phyloP scores from a whole-genome alignment of 2,113 vertebrate species.

The Ceyx melanurus region DNA sequence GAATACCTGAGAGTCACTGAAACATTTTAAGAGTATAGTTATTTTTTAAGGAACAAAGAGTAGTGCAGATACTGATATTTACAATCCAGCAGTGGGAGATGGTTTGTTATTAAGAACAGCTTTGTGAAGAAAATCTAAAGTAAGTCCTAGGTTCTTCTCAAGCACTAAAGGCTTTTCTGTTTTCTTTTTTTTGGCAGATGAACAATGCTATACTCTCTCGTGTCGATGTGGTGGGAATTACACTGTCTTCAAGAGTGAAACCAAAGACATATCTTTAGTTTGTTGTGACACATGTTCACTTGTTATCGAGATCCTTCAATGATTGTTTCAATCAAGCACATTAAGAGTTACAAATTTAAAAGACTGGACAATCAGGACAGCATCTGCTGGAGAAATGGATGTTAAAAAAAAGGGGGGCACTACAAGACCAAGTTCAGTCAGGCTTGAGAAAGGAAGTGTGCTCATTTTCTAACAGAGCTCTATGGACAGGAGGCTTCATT shows the following conservation, averaged over 20 bases:
- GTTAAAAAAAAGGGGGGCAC: not conserved
- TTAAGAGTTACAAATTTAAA: not conserved
- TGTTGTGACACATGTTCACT: slow-evolving; percentile 81
- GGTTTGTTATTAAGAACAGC: not conserved
- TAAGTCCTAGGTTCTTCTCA: not conserved
- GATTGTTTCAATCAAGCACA: not conserved
- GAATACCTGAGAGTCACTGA: not conserved
- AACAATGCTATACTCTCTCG: slow-evolving; percentile 65
- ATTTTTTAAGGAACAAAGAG: not conserved
- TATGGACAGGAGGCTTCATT: not conserved
- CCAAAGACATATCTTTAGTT: slow-evolving; percentile 68
- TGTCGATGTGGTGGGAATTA: slow-evolving; percentile 83
- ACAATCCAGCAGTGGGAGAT: not conserved
- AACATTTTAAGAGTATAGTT: not conserved
- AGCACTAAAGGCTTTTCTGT: not conserved
- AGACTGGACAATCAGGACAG: not conserved
- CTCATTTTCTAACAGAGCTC: not conserved
- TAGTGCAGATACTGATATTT: not conserved
- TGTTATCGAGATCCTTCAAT: slow-evolving; percentile 74
- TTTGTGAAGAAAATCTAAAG: not conserved
- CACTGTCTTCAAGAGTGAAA: slow-evolving; percentile 69
- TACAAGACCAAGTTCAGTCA: not conserved
- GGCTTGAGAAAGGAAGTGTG: not conserved
- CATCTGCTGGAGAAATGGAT: not conserved
- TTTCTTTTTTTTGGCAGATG: slow-evolving; percentile 64